These are phyloP conservation scores for Mixornis gularis DNA, from an alignment of 2,113 vertebrate species.

Conservation along the genomic window DNA sequence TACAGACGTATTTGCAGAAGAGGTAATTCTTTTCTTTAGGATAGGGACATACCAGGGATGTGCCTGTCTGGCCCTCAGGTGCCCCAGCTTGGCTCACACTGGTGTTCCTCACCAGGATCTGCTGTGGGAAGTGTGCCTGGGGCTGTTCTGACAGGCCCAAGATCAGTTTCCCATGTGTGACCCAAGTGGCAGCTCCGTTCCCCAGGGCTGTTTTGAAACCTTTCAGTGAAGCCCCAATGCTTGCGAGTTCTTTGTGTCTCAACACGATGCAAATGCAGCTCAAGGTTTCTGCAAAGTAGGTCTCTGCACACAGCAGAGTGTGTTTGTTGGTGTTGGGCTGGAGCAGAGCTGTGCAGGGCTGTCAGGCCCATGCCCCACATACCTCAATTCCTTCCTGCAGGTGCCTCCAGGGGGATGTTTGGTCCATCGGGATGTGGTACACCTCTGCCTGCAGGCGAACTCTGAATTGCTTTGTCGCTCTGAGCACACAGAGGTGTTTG, in stretches of 20 bases:
- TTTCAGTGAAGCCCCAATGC: background rate
- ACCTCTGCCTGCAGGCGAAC: background rate
- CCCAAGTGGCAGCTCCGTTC: background rate
- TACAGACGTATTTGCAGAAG: background rate
- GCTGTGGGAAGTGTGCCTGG: fast-evolving
- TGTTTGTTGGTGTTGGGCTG: fast-evolving
- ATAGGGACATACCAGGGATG: background rate
- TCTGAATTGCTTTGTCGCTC: fast-evolving
- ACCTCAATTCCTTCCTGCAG: background rate
- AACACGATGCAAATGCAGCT: background rate
- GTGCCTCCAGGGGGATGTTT: background rate
- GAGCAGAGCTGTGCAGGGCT: fast-evolving
- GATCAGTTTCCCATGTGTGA: background rate
- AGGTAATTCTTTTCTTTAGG: background rate
- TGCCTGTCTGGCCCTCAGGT: background rate
- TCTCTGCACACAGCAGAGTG: background rate
- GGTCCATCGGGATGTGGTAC: fast-evolving
- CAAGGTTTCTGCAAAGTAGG: background rate
- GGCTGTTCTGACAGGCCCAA: background rate
- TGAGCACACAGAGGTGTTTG: background rate
- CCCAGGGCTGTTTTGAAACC: background rate
- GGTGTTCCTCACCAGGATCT: fast-evolving
- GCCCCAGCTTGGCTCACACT: background rate
- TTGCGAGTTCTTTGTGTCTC: background rate
- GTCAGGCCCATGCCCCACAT: background rate